Base-by-base conservation (phyloP, 2,888 invertebrate species). In the Drosophila neutralis region DNA sequence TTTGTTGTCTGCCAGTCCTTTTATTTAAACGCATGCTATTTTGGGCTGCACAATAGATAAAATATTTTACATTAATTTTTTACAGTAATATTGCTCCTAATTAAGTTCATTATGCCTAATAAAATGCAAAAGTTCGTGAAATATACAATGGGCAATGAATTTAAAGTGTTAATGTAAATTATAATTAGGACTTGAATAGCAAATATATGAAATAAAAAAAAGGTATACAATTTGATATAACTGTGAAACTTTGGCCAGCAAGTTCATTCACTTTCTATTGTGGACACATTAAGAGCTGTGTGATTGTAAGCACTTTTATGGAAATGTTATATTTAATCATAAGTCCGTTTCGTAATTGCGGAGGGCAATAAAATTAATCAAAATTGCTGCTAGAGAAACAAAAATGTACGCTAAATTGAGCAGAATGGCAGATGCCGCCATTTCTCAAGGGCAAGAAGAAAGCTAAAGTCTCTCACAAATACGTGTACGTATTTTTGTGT, bases 351-450 rank as follows among this genome's bases (percentile, higher is more conserved):
- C 54, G 77, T 76, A 84, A 88, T 86, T 82, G 79, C 63, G 61
- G 48, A 65, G 52, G 52, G 72, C 74, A 83, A 87, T 86, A 82
- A 83, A 76, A 86, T 86, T 71, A 75, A 88, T 88, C 86, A 86
- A 72, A 83, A 83, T 75, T 69, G 66, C 62, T 68, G 53, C 52
- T 27, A 63, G 61, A 71, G 77, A 69, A 70, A 65, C 59, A 66
- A 77, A 73, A 81, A 73, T 80, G 71, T 75, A 80, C 83, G 89
- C 75, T 80, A 70, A 84, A 89, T 89, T 89, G 73, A 88, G 76
- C 88, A 71, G 61, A 54, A 54, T 24, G 45, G 45, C 82, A 86
- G 80, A 72, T 76, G 75, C 69, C 65, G 80, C 51, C 62, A 64
- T 69, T 56, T 42, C 73, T 68, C 65, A 67, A 59, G 49, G 69